Percentiles rank a stretch among this genome's conserved stretches.
Evolutionary conservation across 2,113 vertebrate species (phyloP).

Genomic region (Pica pica): DNA sequence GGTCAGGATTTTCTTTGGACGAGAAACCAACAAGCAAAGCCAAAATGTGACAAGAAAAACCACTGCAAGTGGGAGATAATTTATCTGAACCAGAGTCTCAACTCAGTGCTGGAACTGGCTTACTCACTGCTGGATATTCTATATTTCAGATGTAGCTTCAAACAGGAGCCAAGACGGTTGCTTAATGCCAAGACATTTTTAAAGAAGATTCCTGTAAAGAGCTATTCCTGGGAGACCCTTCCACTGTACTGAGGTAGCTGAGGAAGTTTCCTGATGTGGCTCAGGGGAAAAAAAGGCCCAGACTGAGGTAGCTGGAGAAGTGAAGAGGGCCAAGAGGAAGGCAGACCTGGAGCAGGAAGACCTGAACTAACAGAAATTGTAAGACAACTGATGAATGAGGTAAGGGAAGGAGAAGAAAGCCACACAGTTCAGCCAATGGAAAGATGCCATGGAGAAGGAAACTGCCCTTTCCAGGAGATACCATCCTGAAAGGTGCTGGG

Average conservation of each 20-base stretch:
- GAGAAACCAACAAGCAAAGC: not conserved
- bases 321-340: not conserved
- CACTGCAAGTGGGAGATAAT: not conserved
- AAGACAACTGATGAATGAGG: not conserved
- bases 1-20: slow-evolving; percentile 10
- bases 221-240: not conserved
- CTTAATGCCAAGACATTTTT: not conserved
- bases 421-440: not conserved
- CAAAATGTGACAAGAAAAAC: slow-evolving; percentile 14
- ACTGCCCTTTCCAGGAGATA: not conserved
- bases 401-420: not conserved
- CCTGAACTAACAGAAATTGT: not conserved
- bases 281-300: not conserved
- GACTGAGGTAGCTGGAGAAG: not conserved
- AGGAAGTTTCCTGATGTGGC: not conserved
- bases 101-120: not conserved
- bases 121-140: not conserved
- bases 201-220: not conserved
- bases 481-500: not conserved
- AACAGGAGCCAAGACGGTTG: not conserved
- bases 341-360: not conserved
- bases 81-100: not conserved
- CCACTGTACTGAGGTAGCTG: not conserved
- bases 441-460: not conserved
- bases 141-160: not conserved